Conservation (phyloP, 2,797 vertebrate species). For the Sebastes miniatus region DNA sequence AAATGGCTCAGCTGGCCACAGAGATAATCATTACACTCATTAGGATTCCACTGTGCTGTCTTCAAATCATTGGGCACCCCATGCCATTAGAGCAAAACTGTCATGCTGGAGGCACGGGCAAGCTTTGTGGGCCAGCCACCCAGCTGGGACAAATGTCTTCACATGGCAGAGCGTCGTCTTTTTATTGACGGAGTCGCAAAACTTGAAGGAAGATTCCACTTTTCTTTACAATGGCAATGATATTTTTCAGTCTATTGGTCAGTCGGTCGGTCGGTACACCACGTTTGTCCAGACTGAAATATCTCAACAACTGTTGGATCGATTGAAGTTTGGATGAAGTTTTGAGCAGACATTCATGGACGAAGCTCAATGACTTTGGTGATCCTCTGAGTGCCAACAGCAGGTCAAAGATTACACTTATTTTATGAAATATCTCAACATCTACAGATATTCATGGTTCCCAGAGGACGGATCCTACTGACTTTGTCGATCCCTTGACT, state of each 20-base stretch:
- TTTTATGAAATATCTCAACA: too few relatives aligned
- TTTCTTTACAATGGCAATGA: background rate
- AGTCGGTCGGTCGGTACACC: background rate
- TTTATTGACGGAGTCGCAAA: constrained; percentile 21
- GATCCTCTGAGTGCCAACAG: too few relatives aligned
- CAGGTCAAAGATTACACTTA: too few relatives aligned
- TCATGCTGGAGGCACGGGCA: constrained; percentile 18
- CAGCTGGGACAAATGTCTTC: constrained; percentile 32
- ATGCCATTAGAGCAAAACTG: constrained; percentile 24
- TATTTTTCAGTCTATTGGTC: background rate
- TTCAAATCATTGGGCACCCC: constrained; percentile 28
- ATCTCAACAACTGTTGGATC: background rate
- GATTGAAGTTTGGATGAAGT: background rate
- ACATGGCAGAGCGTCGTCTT: background rate
- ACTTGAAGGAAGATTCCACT: background rate
- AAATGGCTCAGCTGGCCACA: constrained; percentile 43
- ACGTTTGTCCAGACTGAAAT: background rate
- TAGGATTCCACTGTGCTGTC: constrained; percentile 49
- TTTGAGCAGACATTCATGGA: too few relatives aligned
- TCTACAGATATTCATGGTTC: background rate
- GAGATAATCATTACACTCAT: constrained; percentile 59
- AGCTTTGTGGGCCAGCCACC: background rate
- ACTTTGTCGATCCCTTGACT: background rate
- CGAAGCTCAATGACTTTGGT: too few relatives aligned
- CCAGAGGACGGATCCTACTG: background rate